A percentile compares a stretch with the other conserved stretches of the same genome.
Evolutionary conservation across 2,888 invertebrate species (phyloP).

Genomic region (Ornithoptera priamus): DNA sequence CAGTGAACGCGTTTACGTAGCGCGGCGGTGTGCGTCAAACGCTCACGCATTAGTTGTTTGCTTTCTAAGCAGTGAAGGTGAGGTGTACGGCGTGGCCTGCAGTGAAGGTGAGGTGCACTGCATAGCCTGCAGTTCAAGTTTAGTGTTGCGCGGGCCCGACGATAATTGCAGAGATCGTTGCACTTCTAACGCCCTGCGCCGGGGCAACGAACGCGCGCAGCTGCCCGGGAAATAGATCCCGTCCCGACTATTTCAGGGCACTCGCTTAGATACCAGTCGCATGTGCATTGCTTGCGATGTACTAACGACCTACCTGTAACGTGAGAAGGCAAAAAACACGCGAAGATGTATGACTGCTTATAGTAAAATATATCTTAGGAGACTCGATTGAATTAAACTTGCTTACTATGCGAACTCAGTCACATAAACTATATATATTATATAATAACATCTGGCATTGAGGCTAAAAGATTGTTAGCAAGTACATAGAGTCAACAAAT

Average conservation of each 20-base stretch:
- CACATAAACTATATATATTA: conserved; percentile 17
- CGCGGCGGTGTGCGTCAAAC: conserved; percentile 53
- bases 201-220: conserved; percentile 77
- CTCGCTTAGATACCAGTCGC: conserved; percentile 61
- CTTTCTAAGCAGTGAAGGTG: conserved; percentile 63
- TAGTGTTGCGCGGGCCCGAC: conserved; percentile 55
- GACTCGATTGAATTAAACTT: conserved; percentile 20
- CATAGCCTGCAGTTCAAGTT: conserved; percentile 74
- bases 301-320: conserved; percentile 59
- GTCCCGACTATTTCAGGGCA: conserved; percentile 77
- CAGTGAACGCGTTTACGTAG: conserved; percentile 45
- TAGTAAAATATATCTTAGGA: conserved; percentile 35
- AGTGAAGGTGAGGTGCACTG: conserved; percentile 40
- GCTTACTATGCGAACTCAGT: conserved; percentile 12
- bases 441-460: background rate
- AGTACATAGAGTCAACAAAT: no score
- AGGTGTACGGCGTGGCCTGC: conserved; percentile 42
- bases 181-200: conserved; percentile 73
- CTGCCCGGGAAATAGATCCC: conserved; percentile 79
- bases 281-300: conserved; percentile 46
- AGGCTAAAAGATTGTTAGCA: background rate
- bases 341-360: conserved; percentile 35
- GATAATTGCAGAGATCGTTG: conserved; percentile 75
- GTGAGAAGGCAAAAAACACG: conserved; percentile 48
- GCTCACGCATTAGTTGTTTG: conserved; percentile 60